Evolutionary conservation across 2,888 invertebrate species (phyloP), one percentile per base, ranked within the genome.

Genomic region (Pediacus dermestoides): DNA sequence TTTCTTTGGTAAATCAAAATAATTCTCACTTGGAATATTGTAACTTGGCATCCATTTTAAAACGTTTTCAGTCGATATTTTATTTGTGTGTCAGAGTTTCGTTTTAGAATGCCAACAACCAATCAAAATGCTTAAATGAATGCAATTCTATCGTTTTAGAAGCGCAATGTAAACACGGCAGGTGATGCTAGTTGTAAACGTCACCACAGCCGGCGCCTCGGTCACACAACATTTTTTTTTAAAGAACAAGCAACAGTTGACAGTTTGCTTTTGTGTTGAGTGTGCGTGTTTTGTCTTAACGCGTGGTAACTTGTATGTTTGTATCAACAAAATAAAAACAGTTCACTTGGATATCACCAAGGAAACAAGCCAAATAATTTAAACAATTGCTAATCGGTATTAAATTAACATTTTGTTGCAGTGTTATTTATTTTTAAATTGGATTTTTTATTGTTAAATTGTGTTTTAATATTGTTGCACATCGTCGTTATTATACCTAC

Each of bases 181-280:
- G n/a, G n/a, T 10, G n/a, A 4, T 8, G 9, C n/a, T 37, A 36
- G 39, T 40, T 34, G 11, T 8, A 9, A 7, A 12, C 6, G 18
- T 16, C 23, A 4, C 41, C 37, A 28, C 25, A 34, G 25, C 35
- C 27, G 33, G 52, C 57, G 55, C 50, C 44, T 11, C 16, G 15
- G 27, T 37, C 45, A 28, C 15, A 41, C 33, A 44, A 47, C 49
- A 46, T 39, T 46, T 50, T 51, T 48, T 48, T 39, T n/a, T 37
- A 45, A 48, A 38, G 48, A 55, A 48, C 56, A 60, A 44, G 62
- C 62, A 63, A 63, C 62, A 63, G 62, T 63, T 63, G 58, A 58
- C 56, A 55, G 52, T 52, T 49, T 42, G 50, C 53, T 47, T 45
- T 39, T 40, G 34, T 28, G 37, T 40, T 36, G 40, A 33, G 23